These are phyloP conservation scores for Callionymus lyra DNA, from an alignment of 2,113 vertebrate species.

Conservation along the genomic window DNA sequence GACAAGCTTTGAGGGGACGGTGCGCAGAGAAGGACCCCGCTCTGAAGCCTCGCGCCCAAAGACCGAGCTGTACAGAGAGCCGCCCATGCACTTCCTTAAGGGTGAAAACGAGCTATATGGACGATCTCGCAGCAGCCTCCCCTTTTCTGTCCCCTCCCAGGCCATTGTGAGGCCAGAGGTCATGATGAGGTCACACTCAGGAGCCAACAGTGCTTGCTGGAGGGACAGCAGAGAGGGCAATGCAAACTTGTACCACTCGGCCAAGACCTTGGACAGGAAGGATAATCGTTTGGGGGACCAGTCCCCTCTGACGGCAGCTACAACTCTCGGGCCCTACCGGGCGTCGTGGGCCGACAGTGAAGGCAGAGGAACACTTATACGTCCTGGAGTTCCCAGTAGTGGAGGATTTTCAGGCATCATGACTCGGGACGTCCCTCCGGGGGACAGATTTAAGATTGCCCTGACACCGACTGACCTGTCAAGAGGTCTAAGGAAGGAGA, in stretches of 20 bases:
- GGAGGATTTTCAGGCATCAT: conserved; percentile 46
- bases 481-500: conserved; percentile 75
- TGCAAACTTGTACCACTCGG: conserved; percentile 52
- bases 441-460: conserved; percentile 63
- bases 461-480: conserved; percentile 47
- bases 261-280: conserved; percentile 64
- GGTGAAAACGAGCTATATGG: conserved; percentile 49
- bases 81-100: conserved; percentile 46
- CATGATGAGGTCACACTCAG: conserved; percentile 49
- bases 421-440: conserved; percentile 63
- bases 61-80: conserved; percentile 58
- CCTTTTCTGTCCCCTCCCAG: conserved; percentile 39
- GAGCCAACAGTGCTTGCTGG: conserved; percentile 35
- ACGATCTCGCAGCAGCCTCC: conserved; percentile 49
- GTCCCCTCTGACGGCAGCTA: conserved; percentile 46
- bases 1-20: conserved; percentile 34
- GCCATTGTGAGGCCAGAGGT: conserved; percentile 48
- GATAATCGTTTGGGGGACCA: conserved; percentile 57
- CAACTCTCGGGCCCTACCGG: conserved; percentile 63
- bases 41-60: conserved; percentile 47
- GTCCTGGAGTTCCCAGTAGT: conserved; percentile 39
- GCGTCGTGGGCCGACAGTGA: conserved; percentile 87
- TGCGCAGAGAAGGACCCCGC: conserved; percentile 50
- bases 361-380: conserved; percentile 55
- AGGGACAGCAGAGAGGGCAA: conserved; percentile 52